Conservation (phyloP, 1,140 invertebrate species). For the Achroia grisella region DNA sequence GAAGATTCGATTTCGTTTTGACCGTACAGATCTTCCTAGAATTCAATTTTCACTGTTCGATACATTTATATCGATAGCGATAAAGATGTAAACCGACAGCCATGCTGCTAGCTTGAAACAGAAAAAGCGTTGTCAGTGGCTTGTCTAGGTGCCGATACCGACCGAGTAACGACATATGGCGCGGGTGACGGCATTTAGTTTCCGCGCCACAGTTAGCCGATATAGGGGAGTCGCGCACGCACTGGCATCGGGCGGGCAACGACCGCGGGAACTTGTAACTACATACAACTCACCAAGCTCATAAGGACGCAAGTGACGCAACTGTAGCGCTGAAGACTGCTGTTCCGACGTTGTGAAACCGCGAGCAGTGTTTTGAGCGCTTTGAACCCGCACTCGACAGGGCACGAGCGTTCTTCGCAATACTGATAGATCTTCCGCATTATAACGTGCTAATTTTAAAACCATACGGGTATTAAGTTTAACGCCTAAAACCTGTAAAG, state of each 20-base stretch:
- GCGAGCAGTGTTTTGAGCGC: slow-evolving; percentile 20
- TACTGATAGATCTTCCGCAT: slow-evolving; percentile 41
- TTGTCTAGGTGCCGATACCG: too few species aligned
- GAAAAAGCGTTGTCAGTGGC: too few species aligned
- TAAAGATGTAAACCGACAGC: too few species aligned
- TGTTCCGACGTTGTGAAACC: slow-evolving; percentile 5
- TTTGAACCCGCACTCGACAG: slow-evolving; percentile 44
- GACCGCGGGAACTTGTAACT: slow-evolving; percentile 70
- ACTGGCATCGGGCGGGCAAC: slow-evolving; percentile 55
- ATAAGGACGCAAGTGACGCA: slow-evolving; percentile 7
- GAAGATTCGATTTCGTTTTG: too few species aligned
- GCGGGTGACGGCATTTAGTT: slow-evolving; percentile 31
- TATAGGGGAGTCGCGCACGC: slow-evolving; percentile 62
- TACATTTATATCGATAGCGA: too few species aligned
- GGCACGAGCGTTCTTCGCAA: slow-evolving; percentile 36
- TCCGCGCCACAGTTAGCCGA: slow-evolving; percentile 60
- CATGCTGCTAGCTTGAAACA: too few species aligned
- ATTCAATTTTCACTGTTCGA: too few species aligned
- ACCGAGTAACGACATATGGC: slow-evolving; percentile 2
- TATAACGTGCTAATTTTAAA: slow-evolving; percentile 25
- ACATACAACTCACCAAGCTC: slow-evolving; percentile 33
- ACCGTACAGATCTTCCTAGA: too few species aligned
- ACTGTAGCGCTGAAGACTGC: slow-evolving; percentile 3
- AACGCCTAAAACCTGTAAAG: too few species aligned
- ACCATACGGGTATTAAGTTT: too few species aligned